Conservation (phyloP, 37 sponge, comb jelly and placozoan genomes). For the Bolinopsis microptera region DNA sequence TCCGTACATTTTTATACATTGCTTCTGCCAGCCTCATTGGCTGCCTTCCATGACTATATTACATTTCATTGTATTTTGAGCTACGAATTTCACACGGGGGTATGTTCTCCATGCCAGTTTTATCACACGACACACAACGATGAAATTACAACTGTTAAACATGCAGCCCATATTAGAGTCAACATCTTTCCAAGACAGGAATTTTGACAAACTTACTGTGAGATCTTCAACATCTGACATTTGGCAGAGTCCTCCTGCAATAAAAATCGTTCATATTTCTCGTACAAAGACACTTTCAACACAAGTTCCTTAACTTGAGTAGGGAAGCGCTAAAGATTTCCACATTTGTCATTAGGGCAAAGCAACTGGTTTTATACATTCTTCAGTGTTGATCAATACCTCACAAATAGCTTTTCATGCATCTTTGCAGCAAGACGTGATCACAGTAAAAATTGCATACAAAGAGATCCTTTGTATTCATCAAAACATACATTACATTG, state of each 20-base stretch:
- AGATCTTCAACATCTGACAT: slow-evolving; percentile 45
- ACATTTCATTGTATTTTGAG: not conserved
- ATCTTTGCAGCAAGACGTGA: slow-evolving; percentile 54
- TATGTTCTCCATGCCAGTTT: slow-evolving; percentile 55
- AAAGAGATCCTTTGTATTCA: slow-evolving; percentile 11
- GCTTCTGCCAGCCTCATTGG: not conserved
- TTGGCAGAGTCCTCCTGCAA: slow-evolving; percentile 15
- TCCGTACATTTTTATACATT: slow-evolving; percentile 7
- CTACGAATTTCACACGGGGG: slow-evolving; percentile 27
- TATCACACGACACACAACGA: slow-evolving; percentile 50
- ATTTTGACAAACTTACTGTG: slow-evolving; percentile 29
- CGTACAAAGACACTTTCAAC: not conserved
- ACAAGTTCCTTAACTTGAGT: slow-evolving; percentile 45
- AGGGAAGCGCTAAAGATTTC: slow-evolving; percentile 13
- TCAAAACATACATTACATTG: slow-evolving; percentile 61
- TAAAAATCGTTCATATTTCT: slow-evolving; percentile 22
- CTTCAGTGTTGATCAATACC: not conserved
- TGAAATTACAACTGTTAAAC: slow-evolving; percentile 4
- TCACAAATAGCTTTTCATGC: slow-evolving; percentile 49
- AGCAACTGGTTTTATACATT: not conserved
- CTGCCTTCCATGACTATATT: not conserved
- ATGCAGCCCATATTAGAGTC: slow-evolving; percentile 2
- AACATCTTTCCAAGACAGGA: not conserved
- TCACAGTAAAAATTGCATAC: slow-evolving; percentile 46
- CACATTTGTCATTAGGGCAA: slow-evolving; percentile 43